Conservation (phyloP, 2,797 vertebrate species). For the Chiloscyllium punctatum region DNA sequence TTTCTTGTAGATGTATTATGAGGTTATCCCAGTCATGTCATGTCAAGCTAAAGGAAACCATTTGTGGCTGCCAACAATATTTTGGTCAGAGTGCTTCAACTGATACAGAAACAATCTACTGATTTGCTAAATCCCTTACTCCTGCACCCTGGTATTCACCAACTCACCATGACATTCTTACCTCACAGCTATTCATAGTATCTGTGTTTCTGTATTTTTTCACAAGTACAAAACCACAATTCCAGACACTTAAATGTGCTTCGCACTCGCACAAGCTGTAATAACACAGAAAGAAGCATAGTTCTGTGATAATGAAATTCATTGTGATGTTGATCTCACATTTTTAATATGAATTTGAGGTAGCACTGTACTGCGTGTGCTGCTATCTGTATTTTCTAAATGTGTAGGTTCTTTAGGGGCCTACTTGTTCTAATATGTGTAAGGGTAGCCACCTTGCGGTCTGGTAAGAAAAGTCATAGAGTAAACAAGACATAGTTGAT, state of each 20-base stretch:
- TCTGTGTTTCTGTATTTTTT: background rate
- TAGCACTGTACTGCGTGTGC: background rate
- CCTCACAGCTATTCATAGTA: background rate
- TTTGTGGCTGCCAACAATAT: background rate
- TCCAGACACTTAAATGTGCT: background rate
- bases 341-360: background rate
- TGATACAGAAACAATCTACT: background rate
- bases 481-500: no score
- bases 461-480: no score
- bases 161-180: background rate
- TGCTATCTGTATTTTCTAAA: no score
- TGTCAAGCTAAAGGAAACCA: background rate
- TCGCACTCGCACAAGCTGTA: background rate
- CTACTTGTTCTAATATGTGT: no score
- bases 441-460: no score
- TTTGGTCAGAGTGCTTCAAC: background rate
- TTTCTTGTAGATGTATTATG: background rate
- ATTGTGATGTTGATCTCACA: background rate
- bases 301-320: background rate
- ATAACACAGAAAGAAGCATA: background rate
- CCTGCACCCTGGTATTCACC: background rate
- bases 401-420: no score
- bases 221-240: constrained; percentile 22
- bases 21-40: background rate
- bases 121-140: background rate